Conservation (phyloP, 2,797 vertebrate species). For the Danio kyathit region DNA sequence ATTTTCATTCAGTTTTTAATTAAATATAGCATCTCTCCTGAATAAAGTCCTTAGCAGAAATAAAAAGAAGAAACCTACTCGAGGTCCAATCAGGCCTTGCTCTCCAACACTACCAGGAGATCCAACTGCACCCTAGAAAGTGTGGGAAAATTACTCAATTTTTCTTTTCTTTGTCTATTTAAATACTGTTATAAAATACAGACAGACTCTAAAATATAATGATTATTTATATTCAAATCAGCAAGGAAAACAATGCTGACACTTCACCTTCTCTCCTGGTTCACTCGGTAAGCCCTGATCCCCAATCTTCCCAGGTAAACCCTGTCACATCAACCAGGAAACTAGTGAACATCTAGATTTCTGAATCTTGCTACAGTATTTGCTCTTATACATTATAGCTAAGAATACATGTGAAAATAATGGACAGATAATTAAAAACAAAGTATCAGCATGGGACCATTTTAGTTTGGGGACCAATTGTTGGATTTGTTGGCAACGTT, state of each 20-base stretch:
- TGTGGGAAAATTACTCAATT: conserved; percentile 4
- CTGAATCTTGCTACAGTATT: conserved; percentile 8
- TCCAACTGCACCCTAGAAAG: conserved; percentile 73
- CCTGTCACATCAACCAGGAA: conserved; percentile 68
- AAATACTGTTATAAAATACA: background rate
- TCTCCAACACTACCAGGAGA: conserved; percentile 72
- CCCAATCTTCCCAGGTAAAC: conserved; percentile 72
- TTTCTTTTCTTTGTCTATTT: too few species aligned
- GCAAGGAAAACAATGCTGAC: background rate
- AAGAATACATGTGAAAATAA: conserved; percentile 12
- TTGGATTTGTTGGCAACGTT: too few species aligned
- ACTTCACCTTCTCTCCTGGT: conserved; percentile 75
- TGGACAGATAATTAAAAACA: conserved; percentile 27
- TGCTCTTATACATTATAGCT: background rate
- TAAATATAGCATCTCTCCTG: background rate
- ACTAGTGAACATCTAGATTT: background rate
- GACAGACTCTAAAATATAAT: background rate
- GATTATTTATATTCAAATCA: background rate
- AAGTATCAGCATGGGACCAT: background rate
- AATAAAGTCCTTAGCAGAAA: conserved; percentile 1
- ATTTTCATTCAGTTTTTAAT: too few species aligned
- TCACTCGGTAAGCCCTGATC: conserved; percentile 74
- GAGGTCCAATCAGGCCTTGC: conserved; percentile 75
- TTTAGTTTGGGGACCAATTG: too few species aligned
- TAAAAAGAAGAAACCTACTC: conserved; percentile 68